A percentile compares a stretch with the other conserved stretches of the same genome.
Evolutionary conservation across 2,797 vertebrate species (phyloP).

Genomic region (Syndactyla subalaris): DNA sequence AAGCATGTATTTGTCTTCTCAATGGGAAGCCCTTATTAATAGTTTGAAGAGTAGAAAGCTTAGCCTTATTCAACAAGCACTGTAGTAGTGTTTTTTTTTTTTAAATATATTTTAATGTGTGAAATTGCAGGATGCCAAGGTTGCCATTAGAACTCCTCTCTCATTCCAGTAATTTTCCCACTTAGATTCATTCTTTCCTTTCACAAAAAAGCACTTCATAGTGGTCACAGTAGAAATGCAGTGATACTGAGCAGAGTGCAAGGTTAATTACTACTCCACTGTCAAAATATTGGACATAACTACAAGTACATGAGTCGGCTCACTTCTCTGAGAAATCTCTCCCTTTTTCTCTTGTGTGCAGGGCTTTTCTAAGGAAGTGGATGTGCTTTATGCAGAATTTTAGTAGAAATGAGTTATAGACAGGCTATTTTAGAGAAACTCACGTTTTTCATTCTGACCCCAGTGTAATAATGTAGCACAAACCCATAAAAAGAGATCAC

Average conservation of each 20-base stretch:
- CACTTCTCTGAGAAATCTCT: constrained; percentile 7
- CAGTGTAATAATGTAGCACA: fast-evolving
- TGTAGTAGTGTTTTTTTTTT: constrained; percentile 64
- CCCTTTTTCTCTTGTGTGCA: not conserved
- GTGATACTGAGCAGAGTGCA: constrained; percentile 57
- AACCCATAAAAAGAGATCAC: not conserved
- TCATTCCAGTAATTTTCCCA: constrained; percentile 78
- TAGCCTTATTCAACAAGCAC: constrained; percentile 77
- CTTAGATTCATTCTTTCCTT: constrained; percentile 68
- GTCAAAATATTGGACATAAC: constrained; percentile 71
- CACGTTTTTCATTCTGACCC: not conserved
- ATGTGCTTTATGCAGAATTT: constrained; percentile 7
- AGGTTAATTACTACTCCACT: constrained; percentile 65
- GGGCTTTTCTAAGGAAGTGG: not conserved
- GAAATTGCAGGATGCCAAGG: constrained; percentile 82
- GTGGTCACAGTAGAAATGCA: constrained; percentile 58
- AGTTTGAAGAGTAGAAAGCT: constrained; percentile 84
- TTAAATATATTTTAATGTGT: constrained; percentile 81
- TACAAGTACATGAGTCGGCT: constrained; percentile 21
- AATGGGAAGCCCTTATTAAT: constrained; percentile 84
- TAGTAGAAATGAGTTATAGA: not conserved
- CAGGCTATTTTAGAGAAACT: not conserved
- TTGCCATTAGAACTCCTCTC: constrained; percentile 80
- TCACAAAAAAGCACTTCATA: constrained; percentile 70
- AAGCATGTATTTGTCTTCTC: constrained; percentile 85